phyloP scores from a whole-genome alignment of 2,797 vertebrate species.

The Octomys mimax region DNA sequence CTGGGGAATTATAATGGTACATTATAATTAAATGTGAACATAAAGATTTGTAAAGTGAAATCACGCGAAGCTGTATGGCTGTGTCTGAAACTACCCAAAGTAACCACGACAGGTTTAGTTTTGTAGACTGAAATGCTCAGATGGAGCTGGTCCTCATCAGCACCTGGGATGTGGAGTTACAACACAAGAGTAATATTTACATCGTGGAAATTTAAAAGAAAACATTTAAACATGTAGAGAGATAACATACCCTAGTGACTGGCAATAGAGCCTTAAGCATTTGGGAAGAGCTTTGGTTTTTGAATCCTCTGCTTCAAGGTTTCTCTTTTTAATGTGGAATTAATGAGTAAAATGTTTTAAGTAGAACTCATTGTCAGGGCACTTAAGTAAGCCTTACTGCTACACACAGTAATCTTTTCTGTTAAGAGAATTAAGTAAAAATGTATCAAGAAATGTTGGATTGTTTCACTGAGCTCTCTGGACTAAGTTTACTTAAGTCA shows the following conservation, averaged over 20 bases:
- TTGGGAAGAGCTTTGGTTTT: neutral
- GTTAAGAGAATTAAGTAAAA: conserved; percentile 82
- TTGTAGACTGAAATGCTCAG: conserved; percentile 74
- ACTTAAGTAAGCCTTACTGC: conserved; percentile 86
- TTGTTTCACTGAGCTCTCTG: conserved; percentile 86
- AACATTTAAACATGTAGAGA: neutral
- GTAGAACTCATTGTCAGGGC: conserved; percentile 57
- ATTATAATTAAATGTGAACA: neutral
- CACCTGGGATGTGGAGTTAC: neutral
- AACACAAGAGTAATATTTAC: neutral
- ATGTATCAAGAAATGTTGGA: conserved; percentile 80
- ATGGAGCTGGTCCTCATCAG: rapidly evolving
- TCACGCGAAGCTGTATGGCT: rapidly evolving
- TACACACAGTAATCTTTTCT: conserved; percentile 83
- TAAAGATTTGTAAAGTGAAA: neutral
- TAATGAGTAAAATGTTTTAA: conserved; percentile 83
- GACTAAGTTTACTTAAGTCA: conserved; percentile 86
- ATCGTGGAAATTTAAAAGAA: neutral
- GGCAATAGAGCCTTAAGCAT: neutral
- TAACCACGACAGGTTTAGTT: conserved; percentile 79
- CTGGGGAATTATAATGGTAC: neutral
- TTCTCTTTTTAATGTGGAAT: conserved; percentile 74
- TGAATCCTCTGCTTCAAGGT: conserved; percentile 45
- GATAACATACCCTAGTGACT: neutral
- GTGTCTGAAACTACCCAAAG: conserved; percentile 83